Evolutionary conservation across 2,113 vertebrate species (phyloP), one percentile per base, ranked within the genome.

Genomic region (Centropristis striata): DNA sequence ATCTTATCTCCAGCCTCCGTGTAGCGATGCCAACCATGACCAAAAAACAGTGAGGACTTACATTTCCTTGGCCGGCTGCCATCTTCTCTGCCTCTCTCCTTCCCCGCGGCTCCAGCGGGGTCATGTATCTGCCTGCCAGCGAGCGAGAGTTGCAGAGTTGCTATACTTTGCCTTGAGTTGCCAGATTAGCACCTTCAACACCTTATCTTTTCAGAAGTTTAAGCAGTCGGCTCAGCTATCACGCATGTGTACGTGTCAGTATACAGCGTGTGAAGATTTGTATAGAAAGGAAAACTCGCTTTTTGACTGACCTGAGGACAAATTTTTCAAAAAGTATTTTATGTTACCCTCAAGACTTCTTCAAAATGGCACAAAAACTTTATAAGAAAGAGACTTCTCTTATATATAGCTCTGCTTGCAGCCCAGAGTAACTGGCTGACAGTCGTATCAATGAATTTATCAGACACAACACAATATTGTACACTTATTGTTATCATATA

Each of bases 1-100:
- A 81, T 90, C 90, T 94, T 93, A 93, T 93, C 92, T 85, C 63
- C 63, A 55, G 74, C 85, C 84, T 90, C 84, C 92, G 90, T 90
- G 84, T 90, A 90, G 85, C 41, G 66, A 81, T 51, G 47, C 85
- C 86, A 88, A 67, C 76, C 90, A 84, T 86, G 81, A 90, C 82
- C 90, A 88, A 82, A 78, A 84, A 69, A 86, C 81, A 80, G 76
- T 59, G 49, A 81, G 74, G 86, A 79, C 88, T 84, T 89, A 72
- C 83, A 90, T 88, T 88, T 88, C 78, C 57, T 64, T 83, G 86
- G 86, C 88, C 75, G 70, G 71, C 72, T 79, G 80, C 85, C 89
- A 78, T 70, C 53, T 68, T 80, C 57, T 50, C 78, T 74, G 28
- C 73, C 65, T 71, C 51, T 60, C 44, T 71, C 66, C 60, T 54